Evolutionary conservation across 2,888 invertebrate genomes (phyloP).

Genomic region (Timema cristinae): DNA sequence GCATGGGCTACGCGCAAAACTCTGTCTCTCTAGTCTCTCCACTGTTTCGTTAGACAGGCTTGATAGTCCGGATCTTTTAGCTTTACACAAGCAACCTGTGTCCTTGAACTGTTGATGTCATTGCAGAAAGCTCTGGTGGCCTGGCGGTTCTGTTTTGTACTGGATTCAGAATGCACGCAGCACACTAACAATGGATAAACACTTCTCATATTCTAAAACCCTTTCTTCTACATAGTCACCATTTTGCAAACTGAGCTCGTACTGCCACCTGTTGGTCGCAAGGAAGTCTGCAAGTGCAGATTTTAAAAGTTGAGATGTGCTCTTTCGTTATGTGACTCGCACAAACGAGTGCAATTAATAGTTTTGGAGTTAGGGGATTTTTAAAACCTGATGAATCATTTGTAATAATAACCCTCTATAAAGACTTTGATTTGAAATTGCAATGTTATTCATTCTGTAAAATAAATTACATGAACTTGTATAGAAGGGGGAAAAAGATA

Average conservation of each 20-base stretch:
- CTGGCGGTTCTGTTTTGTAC: not conserved
- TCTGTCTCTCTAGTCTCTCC: not conserved
- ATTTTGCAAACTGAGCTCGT: not conserved
- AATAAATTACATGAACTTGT: too few species aligned
- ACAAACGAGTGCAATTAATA: not conserved
- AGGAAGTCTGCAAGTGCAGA: not conserved
- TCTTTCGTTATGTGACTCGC: not conserved
- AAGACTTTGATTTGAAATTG: too few species aligned
- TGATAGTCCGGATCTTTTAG: not conserved
- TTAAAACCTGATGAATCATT: constrained; percentile 1
- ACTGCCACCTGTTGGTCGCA: not conserved
- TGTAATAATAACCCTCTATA: not conserved
- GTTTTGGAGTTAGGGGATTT: not conserved
- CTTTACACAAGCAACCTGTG: not conserved
- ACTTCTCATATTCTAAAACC: not conserved
- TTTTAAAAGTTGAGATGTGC: not conserved
- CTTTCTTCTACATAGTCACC: not conserved
- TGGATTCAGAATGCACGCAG: not conserved
- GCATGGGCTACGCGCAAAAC: too few species aligned
- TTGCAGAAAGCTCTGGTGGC: not conserved
- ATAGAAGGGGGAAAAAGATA: too few species aligned
- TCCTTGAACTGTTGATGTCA: constrained; percentile 1
- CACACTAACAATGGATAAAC: not conserved
- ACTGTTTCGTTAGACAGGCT: not conserved
- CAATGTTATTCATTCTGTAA: too few species aligned